Evolutionary conservation across 2,113 vertebrate species (phyloP), one percentile per base, ranked within the genome.

Genomic region (Brachypodius melanocephalos): DNA sequence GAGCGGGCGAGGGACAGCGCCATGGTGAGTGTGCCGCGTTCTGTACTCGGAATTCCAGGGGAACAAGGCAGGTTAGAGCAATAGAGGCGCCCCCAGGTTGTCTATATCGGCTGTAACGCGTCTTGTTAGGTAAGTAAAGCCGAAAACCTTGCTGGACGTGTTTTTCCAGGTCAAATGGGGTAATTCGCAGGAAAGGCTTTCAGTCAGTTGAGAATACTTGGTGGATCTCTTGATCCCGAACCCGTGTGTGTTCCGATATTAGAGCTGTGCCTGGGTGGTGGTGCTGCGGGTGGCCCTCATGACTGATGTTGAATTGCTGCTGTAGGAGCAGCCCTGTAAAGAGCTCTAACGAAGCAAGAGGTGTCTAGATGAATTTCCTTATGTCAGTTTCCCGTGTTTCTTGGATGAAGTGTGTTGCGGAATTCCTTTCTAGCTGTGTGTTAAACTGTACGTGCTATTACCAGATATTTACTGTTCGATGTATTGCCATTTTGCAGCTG

Each of bases 71-170:
- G 21, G 25, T 14, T 38, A 46, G 21, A 10, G 16, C n/a, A 1
- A 0, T 17, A 21, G 21, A 5, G 18, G 32, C 31, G 34, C 20
- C 16, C 31, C 7, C 13, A 4, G 13, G 5, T 42, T 55, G 5
- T 2, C 2, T 25, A 0, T 55, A 3, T 52, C 11, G 40, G 29
- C 48, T 18, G 1, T 58, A 20, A 11, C 7, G 2, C 1, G 1
- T 55, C 68, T 46, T 22, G 32, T 5, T 58, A 8, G 32, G 22
- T n/a, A 25, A 32, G 14, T n/a, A 11, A 66, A 59, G 48, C 14
- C 1, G 4, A 58, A 38, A 62, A 4, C 36, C 12, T n/a, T 28
- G 21, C 5, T 57, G 4, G 10, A 40, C 36, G 26, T 25, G 7
- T 46, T 49, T 61, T 16, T 17, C 19, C 4, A 16, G 18, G 26